Conservation (phyloP, 2,797 vertebrate genomes). For the Enteromius thamalakanensis region DNA sequence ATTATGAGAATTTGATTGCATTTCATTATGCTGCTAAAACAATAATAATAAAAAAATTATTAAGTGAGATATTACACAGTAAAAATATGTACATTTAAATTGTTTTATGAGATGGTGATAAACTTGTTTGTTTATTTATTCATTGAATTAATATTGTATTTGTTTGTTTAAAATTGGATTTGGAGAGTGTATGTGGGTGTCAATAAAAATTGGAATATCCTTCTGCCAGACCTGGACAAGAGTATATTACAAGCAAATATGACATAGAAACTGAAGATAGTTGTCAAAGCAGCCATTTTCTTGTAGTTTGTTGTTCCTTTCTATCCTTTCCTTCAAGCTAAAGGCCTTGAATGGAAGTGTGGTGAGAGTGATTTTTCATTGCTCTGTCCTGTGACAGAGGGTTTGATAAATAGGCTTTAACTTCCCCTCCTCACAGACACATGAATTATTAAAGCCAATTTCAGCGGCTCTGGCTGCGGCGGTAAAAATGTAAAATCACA, state of each 20-base stretch:
- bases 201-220: not conserved
- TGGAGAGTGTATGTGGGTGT: not conserved
- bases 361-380: constrained; percentile 44
- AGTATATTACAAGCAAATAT: constrained; percentile 23
- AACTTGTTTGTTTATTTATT: not conserved
- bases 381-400: constrained; percentile 40
- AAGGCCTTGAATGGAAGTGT: constrained; percentile 39
- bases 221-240: constrained; percentile 13
- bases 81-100: not conserved
- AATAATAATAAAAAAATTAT: not conserved
- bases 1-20: constrained; percentile 1
- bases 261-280: not conserved
- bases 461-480: constrained; percentile 21
- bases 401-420: constrained; percentile 56
- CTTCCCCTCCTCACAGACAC: constrained; percentile 42
- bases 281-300: constrained; percentile 10
- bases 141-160: not conserved
- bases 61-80: not conserved
- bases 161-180: not conserved
- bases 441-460: constrained; percentile 61
- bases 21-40: constrained; percentile 8
- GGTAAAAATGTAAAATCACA: constrained; percentile 43
- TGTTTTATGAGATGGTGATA: not conserved
- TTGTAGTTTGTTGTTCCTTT: constrained; percentile 33
- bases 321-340: constrained; percentile 28